phyloP scores from a whole-genome alignment of 2,797 vertebrate genomes.

The Crenichthys baileyi region DNA sequence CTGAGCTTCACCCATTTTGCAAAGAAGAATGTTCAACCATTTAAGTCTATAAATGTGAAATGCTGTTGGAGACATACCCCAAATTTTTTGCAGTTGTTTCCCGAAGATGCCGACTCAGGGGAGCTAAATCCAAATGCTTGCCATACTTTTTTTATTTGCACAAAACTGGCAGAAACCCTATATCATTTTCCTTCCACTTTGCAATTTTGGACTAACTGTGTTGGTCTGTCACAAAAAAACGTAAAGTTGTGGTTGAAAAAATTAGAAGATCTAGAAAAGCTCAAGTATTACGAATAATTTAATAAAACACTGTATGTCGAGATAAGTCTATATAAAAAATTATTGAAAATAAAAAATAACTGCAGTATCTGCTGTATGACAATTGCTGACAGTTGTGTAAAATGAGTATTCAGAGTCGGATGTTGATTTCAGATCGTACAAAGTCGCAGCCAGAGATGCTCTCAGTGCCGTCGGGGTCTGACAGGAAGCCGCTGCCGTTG shows the following conservation, averaged over 20 bases:
- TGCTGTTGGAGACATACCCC: too few relatives aligned
- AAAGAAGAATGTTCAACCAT: too few relatives aligned
- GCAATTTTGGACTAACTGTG: background rate
- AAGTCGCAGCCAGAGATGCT: constrained; percentile 60
- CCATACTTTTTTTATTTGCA: background rate
- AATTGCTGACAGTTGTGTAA: too few relatives aligned
- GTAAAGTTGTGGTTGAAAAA: too few relatives aligned
- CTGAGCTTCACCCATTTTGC: too few relatives aligned
- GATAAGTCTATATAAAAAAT: background rate
- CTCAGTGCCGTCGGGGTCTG: constrained; percentile 67
- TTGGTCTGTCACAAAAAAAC: background rate
- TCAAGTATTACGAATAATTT: background rate
- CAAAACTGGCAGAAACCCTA: background rate
- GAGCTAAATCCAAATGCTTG: background rate
- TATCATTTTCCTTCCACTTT: background rate
- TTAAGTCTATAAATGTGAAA: too few relatives aligned
- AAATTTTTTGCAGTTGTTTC: too few relatives aligned
- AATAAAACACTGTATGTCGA: background rate
- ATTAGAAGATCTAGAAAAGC: background rate
- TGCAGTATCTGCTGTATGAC: background rate
- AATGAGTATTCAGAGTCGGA: constrained; percentile 54
- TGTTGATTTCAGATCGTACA: constrained; percentile 69
- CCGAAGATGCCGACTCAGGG: too few relatives aligned
- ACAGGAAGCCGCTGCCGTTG: constrained; percentile 73
- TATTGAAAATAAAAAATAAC: background rate